phyloP scores from a whole-genome alignment of 2,888 invertebrate species.

The Plebejus melissa region DNA sequence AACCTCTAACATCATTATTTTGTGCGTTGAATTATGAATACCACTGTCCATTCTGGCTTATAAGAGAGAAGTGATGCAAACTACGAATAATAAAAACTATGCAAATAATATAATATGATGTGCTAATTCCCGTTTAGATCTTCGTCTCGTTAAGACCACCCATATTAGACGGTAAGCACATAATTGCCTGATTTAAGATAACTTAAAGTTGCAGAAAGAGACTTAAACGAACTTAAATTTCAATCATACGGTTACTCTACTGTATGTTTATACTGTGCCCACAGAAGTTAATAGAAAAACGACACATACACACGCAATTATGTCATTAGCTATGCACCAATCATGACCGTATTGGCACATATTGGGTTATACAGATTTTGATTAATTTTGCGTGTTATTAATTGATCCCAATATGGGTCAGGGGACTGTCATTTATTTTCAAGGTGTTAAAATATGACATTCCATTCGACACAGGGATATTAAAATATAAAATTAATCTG shows the following conservation, averaged over 20 bases:
- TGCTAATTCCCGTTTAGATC: background rate
- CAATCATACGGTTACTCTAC: background rate
- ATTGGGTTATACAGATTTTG: background rate
- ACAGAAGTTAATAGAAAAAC: conserved; percentile 14
- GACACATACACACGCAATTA: conserved; percentile 16
- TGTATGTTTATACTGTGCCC: background rate
- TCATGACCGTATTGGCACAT: background rate
- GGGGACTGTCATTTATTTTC: background rate
- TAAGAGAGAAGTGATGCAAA: no score
- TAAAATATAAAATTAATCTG: background rate
- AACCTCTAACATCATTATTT: no score
- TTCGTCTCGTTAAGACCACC: background rate
- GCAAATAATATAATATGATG: background rate
- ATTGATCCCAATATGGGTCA: conserved; percentile 7
- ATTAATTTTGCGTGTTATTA: conserved; percentile 6
- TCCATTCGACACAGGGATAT: background rate
- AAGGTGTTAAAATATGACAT: conserved; percentile 2
- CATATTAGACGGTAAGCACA: background rate
- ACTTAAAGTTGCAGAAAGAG: background rate
- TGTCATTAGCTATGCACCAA: background rate
- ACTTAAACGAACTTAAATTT: background rate
- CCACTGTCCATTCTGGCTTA: no score
- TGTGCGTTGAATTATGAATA: no score
- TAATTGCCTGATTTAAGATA: background rate
- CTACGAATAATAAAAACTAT: no score